phyloP scores from a whole-genome alignment of 2,113 vertebrate genomes.

The Rhinoptilus africanus region DNA sequence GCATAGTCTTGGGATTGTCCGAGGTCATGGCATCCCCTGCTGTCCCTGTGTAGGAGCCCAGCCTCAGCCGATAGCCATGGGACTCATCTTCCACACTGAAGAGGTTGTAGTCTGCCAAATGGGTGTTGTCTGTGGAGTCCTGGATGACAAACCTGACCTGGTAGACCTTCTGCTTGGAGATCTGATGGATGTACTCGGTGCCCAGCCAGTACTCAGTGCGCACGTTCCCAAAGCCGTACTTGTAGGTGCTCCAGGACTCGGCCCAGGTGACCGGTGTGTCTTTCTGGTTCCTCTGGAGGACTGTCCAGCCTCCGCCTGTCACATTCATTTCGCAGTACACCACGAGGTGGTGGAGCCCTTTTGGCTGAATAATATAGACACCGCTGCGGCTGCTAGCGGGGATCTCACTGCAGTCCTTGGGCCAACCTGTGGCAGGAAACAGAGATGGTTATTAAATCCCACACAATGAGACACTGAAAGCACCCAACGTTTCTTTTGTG shows the following conservation, averaged over 20 bases:
- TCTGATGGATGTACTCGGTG: conserved; percentile 61
- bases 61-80: conserved; percentile 38
- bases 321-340: conserved; percentile 58
- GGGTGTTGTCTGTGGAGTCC: neutral
- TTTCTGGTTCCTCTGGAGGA: conserved; percentile 63
- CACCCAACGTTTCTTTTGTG: neutral
- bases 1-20: conserved; percentile 45
- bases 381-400: conserved; percentile 1
- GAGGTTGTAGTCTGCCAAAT: conserved; percentile 51
- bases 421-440: neutral
- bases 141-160: conserved; percentile 56
- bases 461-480: neutral
- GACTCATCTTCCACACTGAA: conserved; percentile 49
- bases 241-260: conserved; percentile 67
- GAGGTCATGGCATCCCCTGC: conserved; percentile 67
- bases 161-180: conserved; percentile 48
- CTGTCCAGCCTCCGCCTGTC: conserved; percentile 44
- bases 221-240: conserved; percentile 48
- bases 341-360: conserved; percentile 27
- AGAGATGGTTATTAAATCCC: neutral
- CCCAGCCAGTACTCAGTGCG: conserved; percentile 60
- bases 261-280: conserved; percentile 38
- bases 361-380: conserved; percentile 62
- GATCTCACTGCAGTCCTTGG: conserved; percentile 62
- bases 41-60: conserved; percentile 45